Evolutionary conservation across 2,797 vertebrate genomes (phyloP), one percentile per base, ranked within the genome.

Genomic region (Epinephelus coioides): DNA sequence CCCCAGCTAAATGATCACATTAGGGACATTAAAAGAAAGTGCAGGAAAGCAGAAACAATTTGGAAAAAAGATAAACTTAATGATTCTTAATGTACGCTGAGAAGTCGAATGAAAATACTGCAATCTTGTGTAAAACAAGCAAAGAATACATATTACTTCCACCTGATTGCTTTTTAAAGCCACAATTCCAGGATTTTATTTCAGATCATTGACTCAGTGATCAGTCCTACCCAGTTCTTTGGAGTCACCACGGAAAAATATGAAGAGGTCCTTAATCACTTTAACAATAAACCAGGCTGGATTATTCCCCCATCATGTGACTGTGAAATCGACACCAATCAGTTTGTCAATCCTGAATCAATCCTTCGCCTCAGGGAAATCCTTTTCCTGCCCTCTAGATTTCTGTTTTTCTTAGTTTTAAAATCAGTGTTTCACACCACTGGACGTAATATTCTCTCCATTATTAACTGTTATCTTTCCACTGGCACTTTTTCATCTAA

Each of bases 391-490:
- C 15, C 15, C 44, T 46, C 14, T 5, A 17, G 6, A 46, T 34
- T 34, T 34, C 30, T 6, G 30, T 1, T 7, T 34, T 14, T 15
- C 44, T 17, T 17, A 5, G 14, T 15, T 73, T 55, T 8, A 19
- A 63, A 44, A 73, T 69, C 27, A 2, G 14, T 53, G 65, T 46
- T 40, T n/a, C 66, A 75, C 38, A 65, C 27, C 49, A 61, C 47
- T 49, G 47, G 2, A 49, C 17, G 6, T 49, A 49, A 49, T 49
- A 49, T 18, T 65, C n/a, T 34, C 8, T 61, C 27, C 30, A 43
- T 64, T 63, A 64, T 60, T 76, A 50, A 49, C 47, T 18, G 47
- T 49, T 49, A 49, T 49, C 47, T 18, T 18, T 8, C 47, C 17
- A 49, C 17, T 18, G 17, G 47, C 47, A 18, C 19, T 40, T 64